These are phyloP conservation scores for Carettochelys insculpta DNA, from an alignment of 2,113 vertebrate genomes.

Conservation along the genomic window DNA sequence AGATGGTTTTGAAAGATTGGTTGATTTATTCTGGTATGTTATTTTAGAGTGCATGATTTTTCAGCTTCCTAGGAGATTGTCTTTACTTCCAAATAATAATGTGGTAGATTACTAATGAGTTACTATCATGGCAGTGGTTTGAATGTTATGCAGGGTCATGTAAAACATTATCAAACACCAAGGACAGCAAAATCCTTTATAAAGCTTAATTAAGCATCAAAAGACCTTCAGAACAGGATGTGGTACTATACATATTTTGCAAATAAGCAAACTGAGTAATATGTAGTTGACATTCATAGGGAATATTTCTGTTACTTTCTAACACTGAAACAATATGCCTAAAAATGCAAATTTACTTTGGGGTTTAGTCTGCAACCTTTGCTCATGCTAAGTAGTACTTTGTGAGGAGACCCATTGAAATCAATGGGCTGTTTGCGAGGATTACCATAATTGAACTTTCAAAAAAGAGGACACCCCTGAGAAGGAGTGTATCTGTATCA, in stretches of 20 bases:
- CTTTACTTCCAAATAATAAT: not conserved
- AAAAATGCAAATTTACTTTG: not conserved
- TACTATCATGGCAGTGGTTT: not conserved
- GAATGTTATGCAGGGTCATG: not conserved
- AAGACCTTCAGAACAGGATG: not conserved
- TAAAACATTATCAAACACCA: not conserved
- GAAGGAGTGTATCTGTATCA: no score
- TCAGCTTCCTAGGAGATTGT: not conserved
- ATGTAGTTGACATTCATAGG: not conserved
- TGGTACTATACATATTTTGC: not conserved
- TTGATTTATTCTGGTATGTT: constrained; percentile 4
- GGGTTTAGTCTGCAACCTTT: not conserved
- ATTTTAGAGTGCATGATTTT: not conserved
- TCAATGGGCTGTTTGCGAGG: not conserved
- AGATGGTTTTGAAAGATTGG: not conserved
- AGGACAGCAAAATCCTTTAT: not conserved
- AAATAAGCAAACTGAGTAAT: not conserved
- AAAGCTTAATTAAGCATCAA: not conserved
- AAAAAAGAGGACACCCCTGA: no score
- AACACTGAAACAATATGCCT: not conserved
- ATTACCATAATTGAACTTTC: no score
- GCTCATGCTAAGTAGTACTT: accelerated
- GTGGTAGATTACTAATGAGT: not conserved
- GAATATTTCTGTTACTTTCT: not conserved
- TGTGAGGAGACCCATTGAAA: not conserved